Evolutionary conservation across 1,140 invertebrate species (phyloP).

Genomic region (Cydia pomonella): DNA sequence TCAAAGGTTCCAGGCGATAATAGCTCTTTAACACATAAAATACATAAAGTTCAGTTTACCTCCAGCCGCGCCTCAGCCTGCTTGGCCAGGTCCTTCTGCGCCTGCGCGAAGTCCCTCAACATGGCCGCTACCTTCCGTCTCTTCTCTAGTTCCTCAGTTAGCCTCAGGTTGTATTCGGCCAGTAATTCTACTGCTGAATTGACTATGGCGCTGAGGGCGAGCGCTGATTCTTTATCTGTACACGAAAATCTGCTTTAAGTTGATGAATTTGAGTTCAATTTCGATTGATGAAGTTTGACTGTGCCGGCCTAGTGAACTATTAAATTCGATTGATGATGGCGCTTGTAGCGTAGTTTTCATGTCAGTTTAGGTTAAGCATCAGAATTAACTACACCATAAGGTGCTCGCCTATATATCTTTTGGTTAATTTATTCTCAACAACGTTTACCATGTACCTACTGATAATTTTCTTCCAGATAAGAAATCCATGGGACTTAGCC

Average conservation of each 20-base stretch:
- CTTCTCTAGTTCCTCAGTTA: constrained; percentile 94
- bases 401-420: too few relatives aligned
- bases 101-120: constrained; percentile 92
- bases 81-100: constrained; percentile 90
- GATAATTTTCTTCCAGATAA: too few relatives aligned
- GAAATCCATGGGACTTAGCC: too few relatives aligned
- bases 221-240: constrained; percentile 87
- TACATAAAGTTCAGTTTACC: constrained; percentile 79
- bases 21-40: background rate
- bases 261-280: background rate
- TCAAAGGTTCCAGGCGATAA: too few relatives aligned
- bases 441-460: too few relatives aligned
- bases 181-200: constrained; percentile 93
- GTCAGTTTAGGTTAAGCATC: too few relatives aligned
- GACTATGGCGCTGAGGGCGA: constrained; percentile 86
- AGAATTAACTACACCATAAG: too few relatives aligned
- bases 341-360: too few relatives aligned
- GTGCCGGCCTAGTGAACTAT: too few relatives aligned
- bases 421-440: too few relatives aligned
- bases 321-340: too few relatives aligned
- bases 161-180: constrained; percentile 92
- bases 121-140: constrained; percentile 91
- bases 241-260: constrained; percentile 39
- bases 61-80: constrained; percentile 93
- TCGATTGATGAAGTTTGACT: too few relatives aligned